Base-by-base conservation (phyloP, 2,797 vertebrate species). In the Sebastes oblongus region DNA sequence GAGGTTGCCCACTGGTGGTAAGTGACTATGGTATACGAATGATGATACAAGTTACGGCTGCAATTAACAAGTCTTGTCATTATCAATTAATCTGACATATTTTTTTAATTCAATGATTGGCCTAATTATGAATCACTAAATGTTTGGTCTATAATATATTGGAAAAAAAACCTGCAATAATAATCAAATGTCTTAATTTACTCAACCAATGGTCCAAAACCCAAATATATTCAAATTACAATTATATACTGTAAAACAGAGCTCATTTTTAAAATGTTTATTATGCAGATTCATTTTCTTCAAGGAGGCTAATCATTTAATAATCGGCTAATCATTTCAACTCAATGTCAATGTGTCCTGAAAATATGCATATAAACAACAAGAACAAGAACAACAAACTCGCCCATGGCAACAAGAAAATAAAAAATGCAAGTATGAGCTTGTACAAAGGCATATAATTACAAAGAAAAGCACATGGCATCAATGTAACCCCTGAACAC, bases 401-500 rank as follows among this genome's bases (percentile, higher is more conserved):
- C 18, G 18, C 8, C 50, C 50, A 54, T 54, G 50, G 50, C 50
- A 54, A 54, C 18, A 54, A 4, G 50, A 54, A 54, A 66, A 46
- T 13, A 20, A 60, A n/a, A 46, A 14, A 27, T 71, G 62, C 20
- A 76, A 71, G 9, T 46, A 2, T 46, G 12, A 32, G 55, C 32
- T 42, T 64, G 6, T 34, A 27, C 39, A 73, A 29, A 36, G 20
- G 4, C 20, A 56, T 18, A 42, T 46, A 54, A 1, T 32, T 8
- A 60, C 16, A 46, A 24, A 66, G 18, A 55, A 34, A 66, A 42
- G 6, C 20, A 80, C 70, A 55, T 1, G 34, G 42, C 14, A 59
- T 74, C 20, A 25, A 20, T n/a, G 18, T 42, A 52, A 77, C 62
- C 32, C 12, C 13, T 50, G 42, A 13, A 58, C 46, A 75, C 24